These are phyloP conservation scores for Siphamia tubifer DNA, from an alignment of 2,113 vertebrate species.

Conservation along the genomic window DNA sequence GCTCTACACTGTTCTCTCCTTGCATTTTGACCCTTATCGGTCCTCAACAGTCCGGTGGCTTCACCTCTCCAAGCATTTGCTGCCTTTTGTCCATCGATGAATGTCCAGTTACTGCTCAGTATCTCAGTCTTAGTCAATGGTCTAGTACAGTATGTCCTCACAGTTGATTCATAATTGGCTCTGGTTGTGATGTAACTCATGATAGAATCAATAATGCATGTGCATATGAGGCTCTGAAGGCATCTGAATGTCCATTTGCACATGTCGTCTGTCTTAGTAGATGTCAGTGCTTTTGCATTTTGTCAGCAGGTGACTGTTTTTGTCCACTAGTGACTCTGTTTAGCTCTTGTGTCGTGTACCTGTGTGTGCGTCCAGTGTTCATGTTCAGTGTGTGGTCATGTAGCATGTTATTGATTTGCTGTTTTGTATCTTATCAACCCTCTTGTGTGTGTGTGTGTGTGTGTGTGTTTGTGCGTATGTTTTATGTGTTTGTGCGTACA, in stretches of 20 bases:
- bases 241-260: constrained; percentile 80
- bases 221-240: constrained; percentile 72
- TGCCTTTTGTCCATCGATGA: constrained; percentile 61
- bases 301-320: constrained; percentile 62
- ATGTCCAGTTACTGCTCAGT: constrained; percentile 42
- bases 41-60: constrained; percentile 63
- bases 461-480: constrained; percentile 80
- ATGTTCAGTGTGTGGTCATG: constrained; percentile 45
- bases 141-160: constrained; percentile 52
- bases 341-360: constrained; percentile 30
- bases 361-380: constrained; percentile 34
- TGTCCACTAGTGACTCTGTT: constrained; percentile 52
- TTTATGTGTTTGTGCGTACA: constrained; percentile 83
- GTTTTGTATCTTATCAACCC: constrained; percentile 51
- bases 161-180: constrained; percentile 74
- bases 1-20: constrained; percentile 67
- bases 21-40: constrained; percentile 63
- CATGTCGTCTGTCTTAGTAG: constrained; percentile 67
- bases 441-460: constrained; percentile 48
- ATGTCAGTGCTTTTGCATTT: constrained; percentile 77
- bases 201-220: constrained; percentile 73
- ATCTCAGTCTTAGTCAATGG: constrained; percentile 49
- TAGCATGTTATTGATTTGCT: constrained; percentile 17
- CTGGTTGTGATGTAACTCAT: constrained; percentile 74
- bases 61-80: constrained; percentile 62